A percentile compares a stretch with the other conserved stretches of the same genome.
Conservation (phyloP, 1,140 invertebrate genomes). For the Lordiphosa clarofinis region DNA sequence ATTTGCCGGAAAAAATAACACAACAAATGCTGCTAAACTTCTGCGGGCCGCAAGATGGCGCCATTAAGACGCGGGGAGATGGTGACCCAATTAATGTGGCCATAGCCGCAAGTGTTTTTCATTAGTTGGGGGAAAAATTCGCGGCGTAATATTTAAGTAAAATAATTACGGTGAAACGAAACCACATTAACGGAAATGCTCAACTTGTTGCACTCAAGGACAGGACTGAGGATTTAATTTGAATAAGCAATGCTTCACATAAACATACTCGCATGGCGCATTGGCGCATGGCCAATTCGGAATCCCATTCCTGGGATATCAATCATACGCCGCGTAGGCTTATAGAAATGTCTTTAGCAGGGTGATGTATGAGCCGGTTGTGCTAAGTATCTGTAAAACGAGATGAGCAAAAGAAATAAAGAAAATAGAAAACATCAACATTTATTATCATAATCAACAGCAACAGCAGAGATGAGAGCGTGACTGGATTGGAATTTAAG, state of each 20-base stretch:
- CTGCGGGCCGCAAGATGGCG: constrained; percentile 33
- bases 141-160: constrained; percentile 38
- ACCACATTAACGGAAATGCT: constrained; percentile 25
- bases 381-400: constrained; percentile 64
- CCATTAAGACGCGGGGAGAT: constrained; percentile 38
- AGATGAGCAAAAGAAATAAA: neutral
- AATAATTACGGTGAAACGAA: constrained; percentile 43
- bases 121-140: constrained; percentile 44
- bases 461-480: too few species aligned
- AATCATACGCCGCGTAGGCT: constrained; percentile 66
- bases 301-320: constrained; percentile 30
- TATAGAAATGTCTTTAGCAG: constrained; percentile 72
- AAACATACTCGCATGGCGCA: neutral
- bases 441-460: constrained; percentile 52
- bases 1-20: constrained; percentile 31
- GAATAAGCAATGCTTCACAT: constrained; percentile 26
- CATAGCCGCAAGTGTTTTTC: constrained; percentile 64
- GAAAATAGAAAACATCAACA: constrained; percentile 29
- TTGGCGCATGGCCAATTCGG: neutral
- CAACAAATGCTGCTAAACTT: constrained; percentile 13
- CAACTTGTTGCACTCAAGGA: constrained; percentile 12
- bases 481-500: too few species aligned
- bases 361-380: constrained; percentile 75
- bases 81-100: constrained; percentile 59
- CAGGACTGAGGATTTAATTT: constrained; percentile 37